Percentiles rank a stretch among this genome's conserved stretches.
Conservation (phyloP, 1,140 invertebrate species). For the Hylaeus volcanicus region DNA sequence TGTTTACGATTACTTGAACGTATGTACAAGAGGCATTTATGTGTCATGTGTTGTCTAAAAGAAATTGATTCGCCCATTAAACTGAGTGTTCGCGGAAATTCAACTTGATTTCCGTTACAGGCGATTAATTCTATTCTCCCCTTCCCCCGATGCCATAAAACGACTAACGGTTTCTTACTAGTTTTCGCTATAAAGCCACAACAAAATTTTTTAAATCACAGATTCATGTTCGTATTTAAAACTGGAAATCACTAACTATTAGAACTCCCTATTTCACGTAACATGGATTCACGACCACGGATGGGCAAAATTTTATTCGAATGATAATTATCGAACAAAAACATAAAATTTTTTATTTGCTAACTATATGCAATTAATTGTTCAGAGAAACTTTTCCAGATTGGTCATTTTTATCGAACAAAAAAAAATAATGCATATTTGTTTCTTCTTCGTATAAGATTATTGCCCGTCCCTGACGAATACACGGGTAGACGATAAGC, state of each 20-base stretch:
- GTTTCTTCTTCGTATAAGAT: too few species aligned
- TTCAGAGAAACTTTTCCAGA: too few species aligned
- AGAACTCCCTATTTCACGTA: too few species aligned
- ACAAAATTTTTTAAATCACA: constrained; percentile 26
- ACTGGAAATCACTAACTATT: constrained; percentile 1
- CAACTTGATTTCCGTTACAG: neutral
- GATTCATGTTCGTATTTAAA: constrained; percentile 6
- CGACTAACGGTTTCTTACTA: neutral
- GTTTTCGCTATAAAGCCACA: neutral
- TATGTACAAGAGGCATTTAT: constrained; percentile 33
- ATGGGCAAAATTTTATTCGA: too few species aligned
- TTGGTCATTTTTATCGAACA: too few species aligned
- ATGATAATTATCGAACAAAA: too few species aligned
- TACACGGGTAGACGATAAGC: too few species aligned
- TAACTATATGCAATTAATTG: too few species aligned
- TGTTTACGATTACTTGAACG: constrained; percentile 11
- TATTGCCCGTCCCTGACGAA: too few species aligned
- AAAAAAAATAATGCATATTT: too few species aligned
- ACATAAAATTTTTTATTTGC: too few species aligned
- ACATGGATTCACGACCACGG: too few species aligned
- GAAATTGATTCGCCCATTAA: neutral
- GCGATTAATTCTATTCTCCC: neutral
- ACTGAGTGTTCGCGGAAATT: neutral
- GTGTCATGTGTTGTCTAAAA: neutral
- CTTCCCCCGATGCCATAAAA: neutral